These are phyloP conservation scores for Phortica variegata DNA, from an alignment of 1,140 invertebrate genomes.

Conservation along the genomic window DNA sequence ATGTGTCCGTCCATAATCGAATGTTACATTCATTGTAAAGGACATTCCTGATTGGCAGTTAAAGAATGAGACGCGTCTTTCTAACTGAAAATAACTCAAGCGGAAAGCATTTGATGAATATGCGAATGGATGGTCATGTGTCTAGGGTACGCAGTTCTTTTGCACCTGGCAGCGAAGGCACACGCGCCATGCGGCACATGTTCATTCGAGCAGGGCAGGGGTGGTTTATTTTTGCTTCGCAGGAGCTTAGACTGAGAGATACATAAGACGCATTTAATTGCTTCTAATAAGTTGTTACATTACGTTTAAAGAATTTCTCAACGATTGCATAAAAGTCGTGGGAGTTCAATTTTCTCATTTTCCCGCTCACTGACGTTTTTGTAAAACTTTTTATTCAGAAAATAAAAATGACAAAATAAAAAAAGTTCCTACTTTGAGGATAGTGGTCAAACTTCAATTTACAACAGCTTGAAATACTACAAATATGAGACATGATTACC, in stretches of 20 bases:
- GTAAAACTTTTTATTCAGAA: slow-evolving; percentile 6
- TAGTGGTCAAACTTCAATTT: slow-evolving; percentile 11
- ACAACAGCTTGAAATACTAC: slow-evolving; percentile 5
- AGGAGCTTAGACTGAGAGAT: slow-evolving; percentile 11
- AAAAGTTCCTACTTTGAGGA: slow-evolving; percentile 45
- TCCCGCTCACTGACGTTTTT: slow-evolving; percentile 49
- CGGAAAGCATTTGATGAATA: too few species aligned
- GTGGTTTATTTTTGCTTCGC: slow-evolving; percentile 8
- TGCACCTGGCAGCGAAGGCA: background rate
- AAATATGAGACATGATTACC: slow-evolving; percentile 1
- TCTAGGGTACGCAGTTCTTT: background rate
- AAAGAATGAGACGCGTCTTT: too few species aligned
- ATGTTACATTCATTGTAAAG: too few species aligned
- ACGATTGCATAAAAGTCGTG: slow-evolving; percentile 17
- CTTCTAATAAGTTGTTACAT: slow-evolving; percentile 30
- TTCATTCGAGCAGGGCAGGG: slow-evolving; percentile 5
- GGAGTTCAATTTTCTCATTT: slow-evolving; percentile 48
- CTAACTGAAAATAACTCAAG: too few species aligned
- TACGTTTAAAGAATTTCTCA: slow-evolving; percentile 13
- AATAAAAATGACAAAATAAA: slow-evolving; percentile 26
- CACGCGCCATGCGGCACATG: slow-evolving; percentile 24
- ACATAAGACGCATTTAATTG: slow-evolving; percentile 43
- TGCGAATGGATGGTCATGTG: too few species aligned
- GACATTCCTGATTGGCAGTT: too few species aligned
- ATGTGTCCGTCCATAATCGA: too few species aligned